These are phyloP conservation scores for Dichetophora obliterata DNA, from an alignment of 2,888 invertebrate species.

Conservation along the genomic window DNA sequence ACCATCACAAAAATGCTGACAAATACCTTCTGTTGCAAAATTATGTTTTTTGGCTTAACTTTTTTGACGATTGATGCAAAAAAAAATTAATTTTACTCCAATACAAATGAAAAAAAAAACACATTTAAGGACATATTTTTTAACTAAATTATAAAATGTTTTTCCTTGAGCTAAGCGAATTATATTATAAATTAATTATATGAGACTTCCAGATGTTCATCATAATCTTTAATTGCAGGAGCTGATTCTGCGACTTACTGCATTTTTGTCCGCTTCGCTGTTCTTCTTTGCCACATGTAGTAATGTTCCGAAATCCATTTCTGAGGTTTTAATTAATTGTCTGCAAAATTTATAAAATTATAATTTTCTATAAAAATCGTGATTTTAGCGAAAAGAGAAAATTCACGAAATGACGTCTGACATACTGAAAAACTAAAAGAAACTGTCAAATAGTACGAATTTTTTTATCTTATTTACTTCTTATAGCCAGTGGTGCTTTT, in stretches of 20 bases:
- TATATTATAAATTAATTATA: not conserved
- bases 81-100: not conserved
- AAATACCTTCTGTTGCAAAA: no score
- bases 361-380: not conserved
- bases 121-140: not conserved
- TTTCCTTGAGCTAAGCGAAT: no score
- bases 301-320: conserved; percentile 76
- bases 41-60: no score
- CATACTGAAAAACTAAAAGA: conserved; percentile 39
- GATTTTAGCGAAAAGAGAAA: not conserved
- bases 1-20: no score
- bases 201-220: not conserved
- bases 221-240: no score
- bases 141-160: not conserved
- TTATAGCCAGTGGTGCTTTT: not conserved
- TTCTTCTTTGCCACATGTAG: conserved; percentile 76
- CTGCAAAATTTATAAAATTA: not conserved
- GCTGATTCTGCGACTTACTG: conserved; percentile 57
- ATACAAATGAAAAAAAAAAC: not conserved
- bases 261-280: conserved; percentile 67
- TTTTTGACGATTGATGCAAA: no score
- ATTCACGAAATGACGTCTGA: conserved; percentile 36
- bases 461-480: not conserved
- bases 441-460: conserved; percentile 34
- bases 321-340: conserved; percentile 5